Conservation (phyloP, 1,140 invertebrate genomes). For the Brachionus calyciflorus region DNA sequence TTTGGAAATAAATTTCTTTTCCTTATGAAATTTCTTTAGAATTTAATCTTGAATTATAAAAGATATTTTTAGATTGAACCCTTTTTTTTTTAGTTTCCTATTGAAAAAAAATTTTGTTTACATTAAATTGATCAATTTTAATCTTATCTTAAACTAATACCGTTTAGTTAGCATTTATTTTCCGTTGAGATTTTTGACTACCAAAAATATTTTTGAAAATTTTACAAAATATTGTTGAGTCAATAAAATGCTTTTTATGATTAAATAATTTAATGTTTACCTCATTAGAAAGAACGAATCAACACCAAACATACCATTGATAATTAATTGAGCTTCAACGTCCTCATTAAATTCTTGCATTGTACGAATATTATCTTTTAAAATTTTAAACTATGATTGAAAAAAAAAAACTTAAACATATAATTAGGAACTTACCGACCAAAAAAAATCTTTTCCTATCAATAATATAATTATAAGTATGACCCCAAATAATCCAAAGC, state of each 20-base stretch:
- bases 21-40: too few relatives aligned
- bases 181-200: too few relatives aligned
- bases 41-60: too few relatives aligned
- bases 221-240: too few relatives aligned
- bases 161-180: too few relatives aligned
- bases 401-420: background rate
- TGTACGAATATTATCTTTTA: constrained; percentile 26
- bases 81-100: too few relatives aligned
- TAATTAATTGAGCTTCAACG: constrained; percentile 32
- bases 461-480: constrained; percentile 46
- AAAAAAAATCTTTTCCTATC: constrained; percentile 35
- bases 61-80: too few relatives aligned
- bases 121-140: too few relatives aligned
- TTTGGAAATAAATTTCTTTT: too few relatives aligned
- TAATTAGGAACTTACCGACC: background rate
- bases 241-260: background rate
- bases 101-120: too few relatives aligned
- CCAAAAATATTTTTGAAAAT: too few relatives aligned
- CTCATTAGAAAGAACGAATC: constrained; percentile 45
- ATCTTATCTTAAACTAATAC: too few relatives aligned
- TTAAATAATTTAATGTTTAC: constrained; percentile 16
- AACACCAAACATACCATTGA: constrained; percentile 45
- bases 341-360: constrained; percentile 26
- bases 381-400: background rate
- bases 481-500: constrained; percentile 47